Conservation (phyloP, 2,113 vertebrate species). For the Ceratotherium simum region DNA sequence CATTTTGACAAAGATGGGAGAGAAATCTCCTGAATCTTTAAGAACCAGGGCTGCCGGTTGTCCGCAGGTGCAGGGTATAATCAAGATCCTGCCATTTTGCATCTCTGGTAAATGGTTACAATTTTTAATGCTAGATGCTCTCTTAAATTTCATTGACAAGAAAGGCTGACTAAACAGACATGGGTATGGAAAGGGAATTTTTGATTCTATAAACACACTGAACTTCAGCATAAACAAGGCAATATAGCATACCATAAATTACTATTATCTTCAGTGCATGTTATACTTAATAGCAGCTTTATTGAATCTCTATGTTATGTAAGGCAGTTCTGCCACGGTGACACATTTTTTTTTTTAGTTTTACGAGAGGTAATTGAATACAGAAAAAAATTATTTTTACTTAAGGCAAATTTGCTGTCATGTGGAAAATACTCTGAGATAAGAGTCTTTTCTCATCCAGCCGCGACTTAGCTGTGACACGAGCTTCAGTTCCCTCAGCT, state of each 20-base stretch:
- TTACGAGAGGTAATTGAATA: constrained; percentile 51
- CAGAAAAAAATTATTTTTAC: constrained; percentile 31
- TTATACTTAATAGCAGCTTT: background rate
- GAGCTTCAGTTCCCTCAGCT: too few species aligned
- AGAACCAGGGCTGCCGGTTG: background rate
- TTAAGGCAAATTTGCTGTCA: background rate
- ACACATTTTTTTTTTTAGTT: background rate
- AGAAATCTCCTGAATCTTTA: background rate
- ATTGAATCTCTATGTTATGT: background rate
- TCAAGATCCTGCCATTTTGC: background rate
- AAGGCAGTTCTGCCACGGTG: background rate
- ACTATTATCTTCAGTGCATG: background rate
- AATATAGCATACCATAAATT: background rate
- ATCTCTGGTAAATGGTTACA: background rate
- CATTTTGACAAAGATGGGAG: background rate
- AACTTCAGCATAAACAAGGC: constrained; percentile 3
- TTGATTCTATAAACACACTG: background rate
- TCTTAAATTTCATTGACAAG: background rate
- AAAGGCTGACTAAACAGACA: background rate
- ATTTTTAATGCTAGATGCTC: background rate
- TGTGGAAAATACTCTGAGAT: background rate
- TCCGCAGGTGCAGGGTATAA: background rate
- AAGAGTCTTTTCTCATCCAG: background rate
- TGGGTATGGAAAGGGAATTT: background rate
- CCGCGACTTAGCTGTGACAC: background rate